A percentile compares a stretch with the other conserved stretches of the same genome.
These are phyloP conservation scores for Xenentodon cancila DNA, from an alignment of 2,797 vertebrate species.

Conservation along the genomic window DNA sequence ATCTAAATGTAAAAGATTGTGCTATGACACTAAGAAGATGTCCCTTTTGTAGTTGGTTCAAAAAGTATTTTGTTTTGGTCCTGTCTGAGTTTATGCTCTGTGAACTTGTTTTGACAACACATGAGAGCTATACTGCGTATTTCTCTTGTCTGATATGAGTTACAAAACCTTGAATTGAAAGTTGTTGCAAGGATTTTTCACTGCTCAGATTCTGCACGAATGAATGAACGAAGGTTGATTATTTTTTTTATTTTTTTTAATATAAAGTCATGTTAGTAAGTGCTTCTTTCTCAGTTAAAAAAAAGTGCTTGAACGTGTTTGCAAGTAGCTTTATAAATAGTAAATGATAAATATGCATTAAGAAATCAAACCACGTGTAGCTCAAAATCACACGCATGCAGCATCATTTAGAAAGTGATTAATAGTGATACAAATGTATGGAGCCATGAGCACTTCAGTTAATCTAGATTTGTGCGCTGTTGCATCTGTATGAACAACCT, in stretches of 20 bases:
- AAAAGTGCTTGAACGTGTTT: too few species aligned
- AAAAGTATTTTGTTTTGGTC: too few species aligned
- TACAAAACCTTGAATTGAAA: too few species aligned
- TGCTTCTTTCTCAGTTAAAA: too few species aligned
- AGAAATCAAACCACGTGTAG: background rate
- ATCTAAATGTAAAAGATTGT: conserved; percentile 2
- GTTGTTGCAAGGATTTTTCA: background rate
- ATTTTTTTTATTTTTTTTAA: too few species aligned
- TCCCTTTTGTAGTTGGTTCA: too few species aligned
- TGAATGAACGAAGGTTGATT: conserved; percentile 10
- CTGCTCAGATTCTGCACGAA: conserved; percentile 11
- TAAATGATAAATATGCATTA: background rate
- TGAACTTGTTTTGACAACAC: background rate
- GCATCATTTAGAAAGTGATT: background rate
- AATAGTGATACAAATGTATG: background rate
- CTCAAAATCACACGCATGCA: background rate
- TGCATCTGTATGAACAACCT: background rate
- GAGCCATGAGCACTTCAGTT: background rate
- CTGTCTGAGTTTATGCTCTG: background rate
- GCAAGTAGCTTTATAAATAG: too few species aligned
- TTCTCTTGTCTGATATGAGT: too few species aligned
- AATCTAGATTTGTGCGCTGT: background rate
- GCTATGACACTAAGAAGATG: too few species aligned
- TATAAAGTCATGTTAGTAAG: conserved; percentile 2
- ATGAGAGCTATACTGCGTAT: too few species aligned